Conservation (phyloP, 2,797 vertebrate genomes). For the Acanthurus tractus region DNA sequence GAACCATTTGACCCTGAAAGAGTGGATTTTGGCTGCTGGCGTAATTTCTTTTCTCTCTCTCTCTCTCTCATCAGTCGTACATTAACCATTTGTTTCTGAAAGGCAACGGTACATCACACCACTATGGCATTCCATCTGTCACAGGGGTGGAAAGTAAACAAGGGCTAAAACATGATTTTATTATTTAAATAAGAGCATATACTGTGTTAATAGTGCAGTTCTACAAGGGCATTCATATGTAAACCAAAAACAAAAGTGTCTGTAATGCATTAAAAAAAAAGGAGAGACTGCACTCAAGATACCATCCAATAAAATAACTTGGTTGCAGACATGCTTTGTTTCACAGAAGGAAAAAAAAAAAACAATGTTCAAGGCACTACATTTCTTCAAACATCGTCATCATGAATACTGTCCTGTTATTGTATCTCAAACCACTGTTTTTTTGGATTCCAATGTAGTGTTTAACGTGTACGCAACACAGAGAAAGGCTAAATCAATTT, state of each 20-base stretch:
- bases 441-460: constrained; percentile 82
- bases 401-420: constrained; percentile 74
- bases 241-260: constrained; percentile 77
- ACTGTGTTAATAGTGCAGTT: constrained; percentile 84
- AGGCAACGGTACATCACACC: constrained; percentile 78
- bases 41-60: constrained; percentile 29
- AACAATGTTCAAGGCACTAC: constrained; percentile 93
- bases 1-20: constrained; percentile 79
- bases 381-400: constrained; percentile 85
- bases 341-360: constrained; percentile 79
- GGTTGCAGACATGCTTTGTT: constrained; percentile 81
- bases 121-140: constrained; percentile 77
- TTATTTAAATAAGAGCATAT: constrained; percentile 85
- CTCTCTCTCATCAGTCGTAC: constrained; percentile 54
- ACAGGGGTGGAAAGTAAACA: constrained; percentile 79
- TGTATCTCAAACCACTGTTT: constrained; percentile 64
- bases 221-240: constrained; percentile 83
- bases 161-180: constrained; percentile 73
- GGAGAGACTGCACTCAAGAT: constrained; percentile 66
- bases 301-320: constrained; percentile 80
- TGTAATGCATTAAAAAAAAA: constrained; percentile 73
- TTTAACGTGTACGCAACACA: constrained; percentile 70
- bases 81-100: constrained; percentile 73
- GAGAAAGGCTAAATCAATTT: constrained; percentile 59
- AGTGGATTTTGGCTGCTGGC: constrained; percentile 76